These are phyloP conservation scores for Stomatorhinus ivindoensis DNA, from an alignment of 2,113 vertebrate species.

Conservation along the genomic window DNA sequence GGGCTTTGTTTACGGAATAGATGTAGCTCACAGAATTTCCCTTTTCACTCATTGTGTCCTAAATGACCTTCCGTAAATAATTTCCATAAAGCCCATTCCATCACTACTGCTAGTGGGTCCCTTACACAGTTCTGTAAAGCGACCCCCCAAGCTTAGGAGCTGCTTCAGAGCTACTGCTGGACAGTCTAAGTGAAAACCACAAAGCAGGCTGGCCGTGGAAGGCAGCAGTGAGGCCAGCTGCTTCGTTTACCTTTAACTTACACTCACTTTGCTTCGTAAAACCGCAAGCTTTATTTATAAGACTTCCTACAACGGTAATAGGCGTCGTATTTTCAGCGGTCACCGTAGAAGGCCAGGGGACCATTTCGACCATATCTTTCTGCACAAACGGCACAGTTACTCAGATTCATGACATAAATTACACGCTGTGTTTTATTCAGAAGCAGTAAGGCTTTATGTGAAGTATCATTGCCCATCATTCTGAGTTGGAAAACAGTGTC, in stretches of 20 bases:
- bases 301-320: slow-evolving; percentile 45
- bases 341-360: slow-evolving; percentile 26
- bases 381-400: slow-evolving; percentile 44
- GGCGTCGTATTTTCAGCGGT: slow-evolving; percentile 44
- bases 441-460: slow-evolving; percentile 41
- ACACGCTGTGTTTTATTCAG: slow-evolving; percentile 45
- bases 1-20: neutral
- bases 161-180: neutral
- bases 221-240: neutral
- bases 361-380: slow-evolving; percentile 40
- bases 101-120: neutral
- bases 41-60: neutral
- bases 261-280: slow-evolving; percentile 35
- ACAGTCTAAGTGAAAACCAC: neutral
- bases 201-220: neutral
- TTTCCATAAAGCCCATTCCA: neutral
- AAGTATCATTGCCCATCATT: slow-evolving; percentile 42
- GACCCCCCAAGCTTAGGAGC: neutral
- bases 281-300: slow-evolving; percentile 44
- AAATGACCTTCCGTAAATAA: neutral
- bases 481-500: slow-evolving; percentile 45
- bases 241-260: neutral
- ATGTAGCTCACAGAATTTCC: neutral
- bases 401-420: slow-evolving; percentile 52
- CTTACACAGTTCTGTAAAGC: neutral